Evolutionary conservation across 1,140 invertebrate species (phyloP), one percentile per base, ranked within the genome.

Genomic region (Lordiphosa clarofinis): DNA sequence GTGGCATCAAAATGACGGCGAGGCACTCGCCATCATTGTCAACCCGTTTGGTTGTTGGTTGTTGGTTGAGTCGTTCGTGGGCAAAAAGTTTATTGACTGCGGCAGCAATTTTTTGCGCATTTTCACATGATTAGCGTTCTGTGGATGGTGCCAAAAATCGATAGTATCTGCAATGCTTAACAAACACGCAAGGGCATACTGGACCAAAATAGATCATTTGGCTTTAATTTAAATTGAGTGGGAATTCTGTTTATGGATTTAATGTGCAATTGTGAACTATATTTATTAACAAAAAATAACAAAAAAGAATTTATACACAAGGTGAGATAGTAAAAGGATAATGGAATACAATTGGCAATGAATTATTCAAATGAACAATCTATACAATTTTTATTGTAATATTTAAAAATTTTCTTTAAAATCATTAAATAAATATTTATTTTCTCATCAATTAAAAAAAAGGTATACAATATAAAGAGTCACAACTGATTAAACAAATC

Each of bases 1-100:
- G 55, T 65, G 72, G 72, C 72, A 74, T 60, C 72, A 75, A 59
- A 53, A 74, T 13, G 39, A 43, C 50, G 15, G 15, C 42, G 24
- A 7, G 42, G 19, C 42, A 31, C 6, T 31, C 28, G 54, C 68
- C 68, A 42, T 65, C 68, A 64, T 64, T 61, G 52, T 64, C 55
- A 19, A 55, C 61, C 21, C 61, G 35, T 35, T 64, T 64, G 60
- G 42, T 38, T 48, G 39, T 28, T 6, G 24, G 24, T 28, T 28
- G 24, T 31, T 31, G 28, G n/a, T 53, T 21, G 33, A 13, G 37
- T 37, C 37, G 47, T 49, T 46, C 13, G 28, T 36, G 13, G 9
- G n/a, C 10, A 28, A 24, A 31, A 50, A 47, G 54, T 47, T 67
- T 54, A 68, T 43, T 48, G 65, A 60, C 64, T 68, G 43, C 49